Base-by-base conservation (phyloP, 37 sponge, comb jelly and placozoan species). In the Lycopodina hypogea region DNA sequence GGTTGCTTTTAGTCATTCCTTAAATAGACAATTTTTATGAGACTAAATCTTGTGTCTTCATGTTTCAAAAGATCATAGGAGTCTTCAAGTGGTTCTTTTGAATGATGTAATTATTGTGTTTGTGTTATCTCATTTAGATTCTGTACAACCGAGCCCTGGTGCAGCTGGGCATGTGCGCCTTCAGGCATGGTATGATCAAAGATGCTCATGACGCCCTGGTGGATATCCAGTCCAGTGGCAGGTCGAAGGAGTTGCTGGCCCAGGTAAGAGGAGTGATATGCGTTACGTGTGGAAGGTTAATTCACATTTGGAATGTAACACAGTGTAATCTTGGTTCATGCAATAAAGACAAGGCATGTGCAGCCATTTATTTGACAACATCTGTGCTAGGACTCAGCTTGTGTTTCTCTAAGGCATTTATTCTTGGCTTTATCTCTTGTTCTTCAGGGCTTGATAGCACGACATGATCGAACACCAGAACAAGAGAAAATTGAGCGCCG, bases 91-190 rank as follows among this genome's bases (percentile, higher is more conserved):
- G n/a, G n/a, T n/a, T n/a, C n/a, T n/a, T n/a, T n/a, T n/a, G n/a
- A n/a, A n/a, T n/a, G n/a, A n/a, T n/a, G n/a, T n/a, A n/a, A n/a
- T n/a, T n/a, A n/a, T n/a, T n/a, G n/a, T 65, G 34, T 65, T 65
- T 65, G 33, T 65, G 17, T 65, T 32, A 32, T 30, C 17, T 73
- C 53, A 29, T 74, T 15, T 76, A 97, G 98, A 88, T 97, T 70
- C 80, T 95, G 68, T 93, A 99, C 80, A 99, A 99, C 87, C 63
- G 99, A 23, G 84, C 92, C 0, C 76, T 95, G 82, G 99, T 88
- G 0, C 99, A 98, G 84, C 84, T 98, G 61, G 99, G 99, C n/a
- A 89, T 98, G 85, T 98, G 99, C 86, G 99, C 99, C 7, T 98
- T 98, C 78, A 66, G 99, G 3, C 94, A 98, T 58, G 99, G 99